Evolutionary conservation across 2,888 invertebrate genomes (phyloP).

Genomic region (Hypsopygia costalis): DNA sequence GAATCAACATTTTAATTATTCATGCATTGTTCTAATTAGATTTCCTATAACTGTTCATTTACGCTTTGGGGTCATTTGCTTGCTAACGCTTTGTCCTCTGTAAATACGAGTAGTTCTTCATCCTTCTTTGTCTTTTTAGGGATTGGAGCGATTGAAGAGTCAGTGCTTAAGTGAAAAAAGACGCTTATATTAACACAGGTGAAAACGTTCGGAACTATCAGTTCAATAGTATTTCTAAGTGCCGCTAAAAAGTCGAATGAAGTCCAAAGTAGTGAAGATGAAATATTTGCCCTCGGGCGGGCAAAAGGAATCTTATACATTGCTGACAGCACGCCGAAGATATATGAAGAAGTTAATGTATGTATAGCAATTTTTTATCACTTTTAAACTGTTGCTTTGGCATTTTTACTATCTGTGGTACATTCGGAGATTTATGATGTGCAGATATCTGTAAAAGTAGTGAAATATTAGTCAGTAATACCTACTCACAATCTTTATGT

Average conservation of each 20-base stretch:
- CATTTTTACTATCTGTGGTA: too few species aligned
- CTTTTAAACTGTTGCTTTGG: too few species aligned
- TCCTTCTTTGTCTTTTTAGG: constrained; percentile 60
- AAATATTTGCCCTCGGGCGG: constrained; percentile 82
- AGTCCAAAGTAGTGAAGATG: constrained; percentile 78
- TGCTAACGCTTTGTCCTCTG: constrained; percentile 33
- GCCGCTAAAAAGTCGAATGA: constrained; percentile 58
- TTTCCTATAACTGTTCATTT: constrained; percentile 9
- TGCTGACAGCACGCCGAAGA: constrained; percentile 81
- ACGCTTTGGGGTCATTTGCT: constrained; percentile 21
- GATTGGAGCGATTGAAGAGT: constrained; percentile 8
- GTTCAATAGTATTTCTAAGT: constrained; percentile 20
- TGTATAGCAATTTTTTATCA: constrained; percentile 50
- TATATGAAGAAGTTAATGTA: constrained; percentile 85
- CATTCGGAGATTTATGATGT: too few species aligned
- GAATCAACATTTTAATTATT: constrained; percentile 6
- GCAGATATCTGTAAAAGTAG: too few species aligned
- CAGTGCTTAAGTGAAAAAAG: constrained; percentile 15
- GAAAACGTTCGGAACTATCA: constrained; percentile 20
- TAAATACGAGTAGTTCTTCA: constrained; percentile 60
- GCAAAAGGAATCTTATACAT: constrained; percentile 82
- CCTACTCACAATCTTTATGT: too few species aligned
- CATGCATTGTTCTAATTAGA: not conserved
- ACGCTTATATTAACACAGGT: constrained; percentile 17
- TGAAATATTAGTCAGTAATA: too few species aligned